Evolutionary conservation across 2,113 vertebrate species (phyloP).

Genomic region (Mobula birostris): DNA sequence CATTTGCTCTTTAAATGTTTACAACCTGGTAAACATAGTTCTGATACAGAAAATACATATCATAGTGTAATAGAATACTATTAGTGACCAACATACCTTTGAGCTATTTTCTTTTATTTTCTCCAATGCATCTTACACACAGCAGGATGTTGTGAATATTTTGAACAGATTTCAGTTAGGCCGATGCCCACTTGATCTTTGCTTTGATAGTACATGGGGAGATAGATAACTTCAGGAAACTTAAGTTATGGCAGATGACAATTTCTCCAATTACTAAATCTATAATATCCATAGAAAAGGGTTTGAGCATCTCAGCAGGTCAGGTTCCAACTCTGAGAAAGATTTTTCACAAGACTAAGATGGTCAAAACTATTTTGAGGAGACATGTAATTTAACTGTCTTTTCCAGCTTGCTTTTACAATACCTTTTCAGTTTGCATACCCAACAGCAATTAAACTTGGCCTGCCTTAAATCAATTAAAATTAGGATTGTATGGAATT

Average conservation of each 20-base stretch:
- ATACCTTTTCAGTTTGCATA: neutral
- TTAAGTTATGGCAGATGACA: neutral
- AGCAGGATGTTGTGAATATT: neutral
- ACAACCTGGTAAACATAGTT: neutral
- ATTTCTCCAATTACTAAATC: neutral
- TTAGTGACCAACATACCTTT: neutral
- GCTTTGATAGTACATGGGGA: neutral
- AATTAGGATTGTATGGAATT: neutral
- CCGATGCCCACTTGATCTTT: neutral
- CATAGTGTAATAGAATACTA: neutral
- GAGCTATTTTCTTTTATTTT: neutral
- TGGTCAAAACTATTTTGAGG: neutral
- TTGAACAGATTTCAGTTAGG: slow-evolving; percentile 7
- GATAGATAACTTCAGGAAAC: neutral
- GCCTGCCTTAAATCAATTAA: neutral
- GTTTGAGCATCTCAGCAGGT: slow-evolving; percentile 4
- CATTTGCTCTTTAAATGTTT: neutral
- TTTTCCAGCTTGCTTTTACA: neutral
- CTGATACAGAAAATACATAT: neutral
- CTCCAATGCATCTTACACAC: neutral
- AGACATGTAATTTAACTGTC: neutral
- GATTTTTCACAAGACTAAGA: neutral
- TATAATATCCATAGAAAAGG: neutral
- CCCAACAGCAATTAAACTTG: neutral
- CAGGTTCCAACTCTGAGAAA: neutral